Evolutionary conservation across 2,113 vertebrate genomes (phyloP), one percentile per base, ranked within the genome.

Genomic region (Gymnarchus niloticus): DNA sequence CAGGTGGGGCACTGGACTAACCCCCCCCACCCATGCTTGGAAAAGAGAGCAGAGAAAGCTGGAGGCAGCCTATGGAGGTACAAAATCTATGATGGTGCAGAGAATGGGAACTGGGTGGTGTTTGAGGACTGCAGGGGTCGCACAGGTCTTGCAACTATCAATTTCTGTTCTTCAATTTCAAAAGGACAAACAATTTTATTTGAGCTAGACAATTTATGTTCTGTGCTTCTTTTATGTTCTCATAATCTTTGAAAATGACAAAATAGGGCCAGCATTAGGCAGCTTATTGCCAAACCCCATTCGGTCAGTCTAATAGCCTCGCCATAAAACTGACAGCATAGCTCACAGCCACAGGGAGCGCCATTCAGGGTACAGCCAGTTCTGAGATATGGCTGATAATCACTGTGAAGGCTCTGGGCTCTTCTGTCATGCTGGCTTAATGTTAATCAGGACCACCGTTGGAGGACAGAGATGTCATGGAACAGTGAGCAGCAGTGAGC

Each of bases 101-200:
- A 78, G 19, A 78, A n/a, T n/a, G 8, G 37, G 1, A 33, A 78
- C 9, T 78, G 41, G 41, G 3, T 0, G 52, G 6, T 54, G 14
- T 14, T 6, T 54, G 52, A n/a, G n/a, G n/a, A 84, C 90, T 89
- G n/a, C 83, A 12, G 76, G 41, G 87, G 56, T 84, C 21, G 54
- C 73, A 86, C 61, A 9, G 80, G 25, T 54, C n/a, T 25, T 4
- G 14, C 25, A 28, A 54, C 46, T 6, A 28, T 82, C 51, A 52
- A 56, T 25, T 82, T 82, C 51, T 54, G 6, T 54, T 33, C 9
- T 54, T 28, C 49, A 54, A 33, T 54, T 83, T 57, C 54, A 33
- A n/a, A 61, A 23, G 28, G 17, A 33, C 25, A 85, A 46, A 54
- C 7, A 85, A 33, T 33, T 33, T 28, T 25, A 54, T 37, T 52